A percentile compares a stretch with the other conserved stretches of the same genome.
Conservation (phyloP, 2,797 vertebrate species). For the Onychomys torridus region DNA sequence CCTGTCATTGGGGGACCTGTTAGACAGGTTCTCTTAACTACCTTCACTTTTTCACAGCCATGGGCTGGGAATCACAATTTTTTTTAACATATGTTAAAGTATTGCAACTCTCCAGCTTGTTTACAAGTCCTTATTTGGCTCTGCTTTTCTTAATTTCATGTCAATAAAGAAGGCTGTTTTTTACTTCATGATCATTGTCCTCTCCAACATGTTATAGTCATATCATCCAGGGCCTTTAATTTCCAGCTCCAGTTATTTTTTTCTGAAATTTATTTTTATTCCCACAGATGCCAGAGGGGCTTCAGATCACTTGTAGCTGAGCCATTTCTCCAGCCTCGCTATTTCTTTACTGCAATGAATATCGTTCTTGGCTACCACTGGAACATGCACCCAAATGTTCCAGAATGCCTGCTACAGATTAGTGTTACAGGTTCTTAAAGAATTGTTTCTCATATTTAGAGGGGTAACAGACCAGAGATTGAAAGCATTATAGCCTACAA, state of each 20-base stretch:
- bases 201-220: background rate
- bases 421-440: fast-evolving
- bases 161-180: too few species aligned
- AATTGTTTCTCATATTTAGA: background rate
- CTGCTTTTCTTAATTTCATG: background rate
- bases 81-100: background rate
- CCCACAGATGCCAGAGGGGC: background rate
- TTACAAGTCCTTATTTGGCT: background rate
- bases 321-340: fast-evolving
- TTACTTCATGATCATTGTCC: fast-evolving
- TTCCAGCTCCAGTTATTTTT: background rate
- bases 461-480: background rate
- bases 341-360: background rate
- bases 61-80: background rate
- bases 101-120: background rate
- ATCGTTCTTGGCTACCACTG: fast-evolving
- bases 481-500: background rate
- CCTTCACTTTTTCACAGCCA: background rate
- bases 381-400: too few species aligned
- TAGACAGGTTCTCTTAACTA: background rate
- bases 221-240: background rate
- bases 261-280: background rate
- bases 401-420: too few species aligned
- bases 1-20: background rate
- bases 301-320: background rate